A percentile compares a stretch with the other conserved stretches of the same genome.
Conservation (phyloP, 2,113 vertebrate species). For the Cavia porcellus region DNA sequence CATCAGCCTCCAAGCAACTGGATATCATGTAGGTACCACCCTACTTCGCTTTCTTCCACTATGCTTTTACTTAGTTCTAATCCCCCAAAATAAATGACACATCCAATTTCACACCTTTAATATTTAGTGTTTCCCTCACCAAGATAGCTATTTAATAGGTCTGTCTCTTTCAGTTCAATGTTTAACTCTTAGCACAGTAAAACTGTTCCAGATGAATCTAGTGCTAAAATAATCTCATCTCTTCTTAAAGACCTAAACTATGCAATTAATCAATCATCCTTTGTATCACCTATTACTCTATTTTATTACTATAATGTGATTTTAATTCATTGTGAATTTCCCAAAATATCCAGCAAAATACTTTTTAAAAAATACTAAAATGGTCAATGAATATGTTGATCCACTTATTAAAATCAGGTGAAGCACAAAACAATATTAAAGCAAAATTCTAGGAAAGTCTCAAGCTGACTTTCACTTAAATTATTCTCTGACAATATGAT, state of each 20-base stretch:
- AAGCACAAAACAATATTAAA: constrained; percentile 42
- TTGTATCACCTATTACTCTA: background rate
- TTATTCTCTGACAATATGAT: background rate
- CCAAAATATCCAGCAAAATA: background rate
- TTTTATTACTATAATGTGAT: background rate
- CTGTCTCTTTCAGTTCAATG: background rate
- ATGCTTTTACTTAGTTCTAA: background rate
- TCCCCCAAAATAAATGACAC: constrained; percentile 4
- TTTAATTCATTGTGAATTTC: constrained; percentile 46
- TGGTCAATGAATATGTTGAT: background rate
- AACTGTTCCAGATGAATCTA: background rate
- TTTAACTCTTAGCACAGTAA: constrained; percentile 27
- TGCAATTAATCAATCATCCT: background rate
- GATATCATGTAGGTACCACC: background rate
- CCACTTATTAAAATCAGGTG: constrained; percentile 32
- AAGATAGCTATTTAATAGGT: background rate
- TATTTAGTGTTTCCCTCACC: constrained; percentile 16
- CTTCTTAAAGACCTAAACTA: constrained; percentile 21
- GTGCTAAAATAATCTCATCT: background rate
- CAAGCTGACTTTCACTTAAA: background rate
- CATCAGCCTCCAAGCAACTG: background rate
- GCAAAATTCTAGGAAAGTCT: background rate
- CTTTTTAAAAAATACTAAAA: background rate
- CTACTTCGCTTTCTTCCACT: background rate
- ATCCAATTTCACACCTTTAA: background rate